These are phyloP conservation scores for Cnemophilus loriae DNA, from an alignment of 2,113 vertebrate genomes.

Conservation along the genomic window DNA sequence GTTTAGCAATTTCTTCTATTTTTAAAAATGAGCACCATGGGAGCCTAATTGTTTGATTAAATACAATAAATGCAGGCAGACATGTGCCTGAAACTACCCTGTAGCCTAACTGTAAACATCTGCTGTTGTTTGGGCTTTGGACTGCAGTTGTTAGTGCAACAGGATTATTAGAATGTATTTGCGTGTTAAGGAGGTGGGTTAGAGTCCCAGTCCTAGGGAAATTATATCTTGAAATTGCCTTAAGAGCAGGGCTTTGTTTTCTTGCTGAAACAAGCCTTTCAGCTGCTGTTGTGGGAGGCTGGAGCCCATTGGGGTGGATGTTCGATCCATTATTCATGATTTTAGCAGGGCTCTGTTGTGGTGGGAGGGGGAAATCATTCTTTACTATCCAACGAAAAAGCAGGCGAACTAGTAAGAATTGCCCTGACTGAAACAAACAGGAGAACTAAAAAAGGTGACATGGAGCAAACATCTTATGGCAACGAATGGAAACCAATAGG, in stretches of 20 bases:
- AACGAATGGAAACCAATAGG: not conserved
- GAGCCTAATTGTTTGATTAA: slow-evolving; percentile 41
- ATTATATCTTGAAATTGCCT: slow-evolving; percentile 29
- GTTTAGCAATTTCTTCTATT: not conserved
- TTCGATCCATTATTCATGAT: slow-evolving; percentile 42
- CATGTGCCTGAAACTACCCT: slow-evolving; percentile 7
- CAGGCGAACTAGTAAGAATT: not conserved
- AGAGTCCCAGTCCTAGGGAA: slow-evolving; percentile 7
- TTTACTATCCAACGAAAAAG: not conserved
- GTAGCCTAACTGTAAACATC: slow-evolving; percentile 41
- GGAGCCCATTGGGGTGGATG: not conserved
- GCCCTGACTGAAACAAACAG: not conserved
- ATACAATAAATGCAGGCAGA: not conserved
- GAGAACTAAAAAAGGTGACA: not conserved
- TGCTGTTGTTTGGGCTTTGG: slow-evolving; percentile 24
- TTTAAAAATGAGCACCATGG: not conserved
- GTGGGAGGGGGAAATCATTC: not conserved
- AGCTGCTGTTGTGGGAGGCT: not conserved
- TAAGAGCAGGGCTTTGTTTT: slow-evolving; percentile 36
- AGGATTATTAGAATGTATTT: slow-evolving; percentile 21
- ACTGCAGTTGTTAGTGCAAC: not conserved
- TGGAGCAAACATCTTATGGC: not conserved
- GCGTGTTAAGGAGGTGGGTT: not conserved
- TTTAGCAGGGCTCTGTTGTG: not conserved
- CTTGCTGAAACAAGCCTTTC: slow-evolving; percentile 36